A percentile compares a stretch with the other conserved stretches of the same genome.
phyloP scores from a whole-genome alignment of 2,888 invertebrate species.

The Synanthedon vespiformis region DNA sequence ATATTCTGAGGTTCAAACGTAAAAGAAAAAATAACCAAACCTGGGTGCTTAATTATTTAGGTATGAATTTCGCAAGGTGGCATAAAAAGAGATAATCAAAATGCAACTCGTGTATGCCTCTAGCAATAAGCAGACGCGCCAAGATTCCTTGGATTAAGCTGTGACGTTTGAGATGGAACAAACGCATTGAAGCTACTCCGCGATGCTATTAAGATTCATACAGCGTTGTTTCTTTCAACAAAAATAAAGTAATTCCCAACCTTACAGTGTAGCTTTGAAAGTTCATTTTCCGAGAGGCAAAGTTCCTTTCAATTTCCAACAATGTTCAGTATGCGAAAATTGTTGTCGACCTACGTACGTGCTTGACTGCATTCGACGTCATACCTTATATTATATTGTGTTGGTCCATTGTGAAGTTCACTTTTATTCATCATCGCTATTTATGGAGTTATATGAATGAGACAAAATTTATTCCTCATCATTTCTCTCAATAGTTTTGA shows the following conservation, averaged over 20 bases:
- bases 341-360: slow-evolving; percentile 50
- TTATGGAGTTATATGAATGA: not conserved
- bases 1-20: too few species aligned
- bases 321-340: slow-evolving; percentile 53
- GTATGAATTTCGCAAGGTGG: not conserved
- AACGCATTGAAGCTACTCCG: slow-evolving; percentile 24
- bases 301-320: slow-evolving; percentile 48
- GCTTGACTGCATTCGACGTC: slow-evolving; percentile 24
- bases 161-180: slow-evolving; percentile 13
- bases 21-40: too few species aligned
- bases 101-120: slow-evolving; percentile 5
- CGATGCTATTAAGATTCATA: slow-evolving; percentile 39
- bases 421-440: slow-evolving; percentile 12
- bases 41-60: too few species aligned
- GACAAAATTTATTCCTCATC: not conserved
- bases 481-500: too few species aligned
- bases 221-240: slow-evolving; percentile 19
- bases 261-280: slow-evolving; percentile 7
- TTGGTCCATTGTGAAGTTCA: slow-evolving; percentile 21
- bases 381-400: slow-evolving; percentile 1
- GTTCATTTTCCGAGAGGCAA: slow-evolving; percentile 25
- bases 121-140: not conserved
- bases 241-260: slow-evolving; percentile 1
- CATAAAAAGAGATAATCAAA: slow-evolving; percentile 11
- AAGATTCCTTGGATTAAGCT: slow-evolving; percentile 1